A percentile compares a stretch with the other conserved stretches of the same genome.
Evolutionary conservation across 2,888 invertebrate species (phyloP).

Genomic region (Tenthredo notha): DNA sequence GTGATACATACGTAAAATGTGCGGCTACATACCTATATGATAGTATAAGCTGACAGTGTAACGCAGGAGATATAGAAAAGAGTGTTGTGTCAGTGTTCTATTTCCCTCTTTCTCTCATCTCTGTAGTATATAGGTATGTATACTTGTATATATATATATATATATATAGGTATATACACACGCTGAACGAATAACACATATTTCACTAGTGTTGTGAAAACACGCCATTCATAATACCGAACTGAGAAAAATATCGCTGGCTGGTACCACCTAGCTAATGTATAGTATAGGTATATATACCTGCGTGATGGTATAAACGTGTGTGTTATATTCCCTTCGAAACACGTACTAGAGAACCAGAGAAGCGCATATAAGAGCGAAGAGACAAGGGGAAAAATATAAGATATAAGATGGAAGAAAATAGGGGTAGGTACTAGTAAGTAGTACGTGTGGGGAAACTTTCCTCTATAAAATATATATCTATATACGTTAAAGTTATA

Average conservation of each 20-base stretch:
- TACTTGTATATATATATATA: too few species aligned
- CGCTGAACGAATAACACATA: constrained; percentile 51
- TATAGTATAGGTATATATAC: background rate
- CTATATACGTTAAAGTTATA: background rate
- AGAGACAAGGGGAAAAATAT: constrained; percentile 13
- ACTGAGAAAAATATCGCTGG: constrained; percentile 44
- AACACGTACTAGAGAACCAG: background rate
- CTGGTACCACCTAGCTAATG: background rate
- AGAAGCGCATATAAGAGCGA: background rate
- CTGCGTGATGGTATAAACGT: background rate
- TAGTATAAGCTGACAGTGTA: background rate
- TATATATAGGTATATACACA: background rate
- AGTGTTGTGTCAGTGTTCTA: background rate
- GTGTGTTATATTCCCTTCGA: background rate
- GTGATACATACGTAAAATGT: background rate
- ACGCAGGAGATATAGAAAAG: background rate
- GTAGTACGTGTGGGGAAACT: background rate
- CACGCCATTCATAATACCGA: constrained; percentile 48
- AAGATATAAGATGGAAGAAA: background rate
- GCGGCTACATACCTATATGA: background rate
- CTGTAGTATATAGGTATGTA: background rate
- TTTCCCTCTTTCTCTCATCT: background rate
- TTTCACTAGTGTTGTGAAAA: constrained; percentile 55
- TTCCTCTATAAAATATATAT: background rate
- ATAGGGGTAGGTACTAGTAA: background rate